These are phyloP conservation scores for Nymphalis urticae DNA, from an alignment of 2,888 invertebrate genomes.

Conservation along the genomic window DNA sequence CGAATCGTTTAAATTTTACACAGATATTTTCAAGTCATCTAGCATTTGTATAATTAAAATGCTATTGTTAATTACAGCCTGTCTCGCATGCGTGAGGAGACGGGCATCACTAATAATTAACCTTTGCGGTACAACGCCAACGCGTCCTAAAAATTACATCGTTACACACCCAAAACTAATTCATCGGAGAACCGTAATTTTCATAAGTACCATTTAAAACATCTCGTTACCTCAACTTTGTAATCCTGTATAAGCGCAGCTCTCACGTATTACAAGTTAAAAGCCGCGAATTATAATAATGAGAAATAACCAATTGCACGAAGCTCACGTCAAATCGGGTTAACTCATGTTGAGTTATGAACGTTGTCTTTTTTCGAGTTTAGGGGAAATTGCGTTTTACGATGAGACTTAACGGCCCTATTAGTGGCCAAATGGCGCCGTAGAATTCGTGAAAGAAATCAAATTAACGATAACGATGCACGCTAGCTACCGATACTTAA, in stretches of 20 bases:
- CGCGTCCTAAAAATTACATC: constrained; percentile 29
- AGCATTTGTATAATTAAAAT: constrained; percentile 36
- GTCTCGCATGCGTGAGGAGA: constrained; percentile 32
- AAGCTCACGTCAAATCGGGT: constrained; percentile 71
- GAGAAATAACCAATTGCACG: constrained; percentile 74
- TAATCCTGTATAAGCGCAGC: constrained; percentile 31
- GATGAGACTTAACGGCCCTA: constrained; percentile 60
- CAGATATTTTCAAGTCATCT: constrained; percentile 20
- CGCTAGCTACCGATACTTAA: constrained; percentile 74
- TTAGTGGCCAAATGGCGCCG: constrained; percentile 74
- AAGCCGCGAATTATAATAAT: constrained; percentile 71
- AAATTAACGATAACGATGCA: constrained; percentile 77
- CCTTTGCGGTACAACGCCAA: constrained; percentile 39
- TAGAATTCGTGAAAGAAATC: constrained; percentile 71
- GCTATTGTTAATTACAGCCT: constrained; percentile 35
- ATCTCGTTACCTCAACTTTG: constrained; percentile 33
- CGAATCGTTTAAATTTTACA: constrained; percentile 2
- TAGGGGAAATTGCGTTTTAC: constrained; percentile 65
- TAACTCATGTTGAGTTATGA: constrained; percentile 64
- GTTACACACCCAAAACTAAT: constrained; percentile 37
- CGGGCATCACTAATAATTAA: constrained; percentile 41
- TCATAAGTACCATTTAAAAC: constrained; percentile 37
- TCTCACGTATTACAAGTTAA: constrained; percentile 52
- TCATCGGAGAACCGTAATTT: constrained; percentile 52
- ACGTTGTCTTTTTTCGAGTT: constrained; percentile 55